These are phyloP conservation scores for Sakesphorus luctuosus DNA, from an alignment of 2,113 vertebrate genomes.

Conservation along the genomic window DNA sequence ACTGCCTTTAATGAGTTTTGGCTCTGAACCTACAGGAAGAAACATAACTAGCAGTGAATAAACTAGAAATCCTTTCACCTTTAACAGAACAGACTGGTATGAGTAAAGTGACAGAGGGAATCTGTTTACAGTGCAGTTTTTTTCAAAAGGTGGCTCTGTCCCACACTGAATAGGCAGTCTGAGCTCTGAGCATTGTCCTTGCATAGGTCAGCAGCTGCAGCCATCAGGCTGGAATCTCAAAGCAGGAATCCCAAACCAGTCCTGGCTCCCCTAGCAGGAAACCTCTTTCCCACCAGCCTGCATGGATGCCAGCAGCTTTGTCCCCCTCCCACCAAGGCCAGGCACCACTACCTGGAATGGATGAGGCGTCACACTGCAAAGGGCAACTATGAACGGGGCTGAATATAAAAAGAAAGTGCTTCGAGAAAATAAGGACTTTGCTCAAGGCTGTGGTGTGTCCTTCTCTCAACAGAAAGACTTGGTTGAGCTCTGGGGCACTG, in stretches of 20 bases:
- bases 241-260: background rate
- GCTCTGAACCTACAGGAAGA: background rate
- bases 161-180: background rate
- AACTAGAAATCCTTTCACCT: background rate
- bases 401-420: background rate
- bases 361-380: background rate
- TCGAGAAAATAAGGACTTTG: background rate
- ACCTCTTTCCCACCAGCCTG: background rate
- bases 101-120: background rate
- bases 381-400: background rate
- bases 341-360: background rate
- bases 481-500: background rate
- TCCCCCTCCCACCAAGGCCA: background rate
- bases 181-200: background rate
- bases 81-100: background rate
- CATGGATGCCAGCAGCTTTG: background rate
- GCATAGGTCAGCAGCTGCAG: background rate
- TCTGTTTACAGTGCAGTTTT: background rate
- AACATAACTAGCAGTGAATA: background rate
- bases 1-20: slow-evolving; percentile 57
- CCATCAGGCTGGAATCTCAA: background rate
- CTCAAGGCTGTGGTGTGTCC: background rate
- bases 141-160: background rate
- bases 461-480: background rate
- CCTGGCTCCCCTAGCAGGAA: background rate